Evolutionary conservation across 2,113 vertebrate species (phyloP).

Genomic region (Hyaena hyaena): DNA sequence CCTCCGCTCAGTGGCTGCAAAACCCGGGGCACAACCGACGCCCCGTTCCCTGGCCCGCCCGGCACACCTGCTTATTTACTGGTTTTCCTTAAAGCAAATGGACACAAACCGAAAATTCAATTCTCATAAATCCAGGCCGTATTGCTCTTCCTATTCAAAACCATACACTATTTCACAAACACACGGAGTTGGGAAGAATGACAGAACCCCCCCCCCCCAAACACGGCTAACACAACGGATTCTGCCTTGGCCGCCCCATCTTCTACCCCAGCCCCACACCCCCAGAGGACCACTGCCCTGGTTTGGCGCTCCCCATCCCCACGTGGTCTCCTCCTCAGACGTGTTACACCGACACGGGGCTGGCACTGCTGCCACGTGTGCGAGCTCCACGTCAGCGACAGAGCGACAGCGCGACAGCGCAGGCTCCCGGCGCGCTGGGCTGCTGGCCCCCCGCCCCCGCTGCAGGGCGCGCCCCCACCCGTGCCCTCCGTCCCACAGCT

Average conservation of each 20-base stretch:
- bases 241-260: not conserved
- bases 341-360: no score
- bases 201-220: rapidly evolving
- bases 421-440: not conserved
- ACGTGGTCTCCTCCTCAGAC: not conserved
- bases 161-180: not conserved
- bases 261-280: not conserved
- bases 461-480: not conserved
- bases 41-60: no score
- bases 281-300: not conserved
- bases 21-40: rapidly evolving
- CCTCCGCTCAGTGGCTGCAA: not conserved
- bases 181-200: not conserved
- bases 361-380: not conserved
- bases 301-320: not conserved
- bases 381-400: no score
- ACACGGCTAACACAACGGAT: not conserved
- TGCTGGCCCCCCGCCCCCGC: not conserved
- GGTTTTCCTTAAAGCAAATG: not conserved
- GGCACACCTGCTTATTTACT: not conserved
- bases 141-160: not conserved
- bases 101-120: not conserved
- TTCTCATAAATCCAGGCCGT: not conserved
- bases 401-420: not conserved
- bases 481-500: not conserved